phyloP scores from a whole-genome alignment of 2,113 vertebrate genomes.

The Gracilinanus agilis region DNA sequence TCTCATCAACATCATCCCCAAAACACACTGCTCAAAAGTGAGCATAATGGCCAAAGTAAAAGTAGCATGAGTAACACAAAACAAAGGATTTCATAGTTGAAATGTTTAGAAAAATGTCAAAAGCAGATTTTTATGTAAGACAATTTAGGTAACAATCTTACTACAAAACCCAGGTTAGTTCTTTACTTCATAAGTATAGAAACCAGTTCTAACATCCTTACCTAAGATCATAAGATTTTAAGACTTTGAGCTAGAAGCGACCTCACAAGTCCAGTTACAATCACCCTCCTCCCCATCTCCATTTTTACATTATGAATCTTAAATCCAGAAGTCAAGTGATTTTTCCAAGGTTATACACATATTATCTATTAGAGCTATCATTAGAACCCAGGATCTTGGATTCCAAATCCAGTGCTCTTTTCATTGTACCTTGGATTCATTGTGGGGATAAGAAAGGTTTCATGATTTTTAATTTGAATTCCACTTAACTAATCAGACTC shows the following conservation, averaged over 20 bases:
- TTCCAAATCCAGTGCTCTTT: background rate
- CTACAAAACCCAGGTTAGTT: background rate
- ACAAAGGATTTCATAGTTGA: background rate
- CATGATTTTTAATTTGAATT: background rate
- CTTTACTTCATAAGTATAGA: background rate
- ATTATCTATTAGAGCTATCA: background rate
- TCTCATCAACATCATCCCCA: background rate
- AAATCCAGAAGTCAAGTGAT: too few relatives aligned
- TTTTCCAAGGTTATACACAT: too few relatives aligned
- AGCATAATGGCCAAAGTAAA: background rate
- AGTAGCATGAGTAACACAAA: background rate
- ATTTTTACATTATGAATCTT: too few relatives aligned
- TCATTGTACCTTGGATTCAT: background rate
- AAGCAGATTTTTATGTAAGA: background rate
- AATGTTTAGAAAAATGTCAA: background rate
- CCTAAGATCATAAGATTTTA: background rate
- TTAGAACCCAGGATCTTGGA: background rate
- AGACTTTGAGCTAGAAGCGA: background rate
- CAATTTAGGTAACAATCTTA: background rate
- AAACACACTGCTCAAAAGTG: background rate
- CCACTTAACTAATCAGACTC: background rate
- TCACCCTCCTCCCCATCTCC: background rate
- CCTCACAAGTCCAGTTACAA: background rate
- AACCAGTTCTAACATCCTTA: background rate
- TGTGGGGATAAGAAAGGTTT: background rate